A percentile compares a stretch with the other conserved stretches of the same genome.
Evolutionary conservation across 2,888 invertebrate species (phyloP).

Genomic region (Parnassius mnemosyne): DNA sequence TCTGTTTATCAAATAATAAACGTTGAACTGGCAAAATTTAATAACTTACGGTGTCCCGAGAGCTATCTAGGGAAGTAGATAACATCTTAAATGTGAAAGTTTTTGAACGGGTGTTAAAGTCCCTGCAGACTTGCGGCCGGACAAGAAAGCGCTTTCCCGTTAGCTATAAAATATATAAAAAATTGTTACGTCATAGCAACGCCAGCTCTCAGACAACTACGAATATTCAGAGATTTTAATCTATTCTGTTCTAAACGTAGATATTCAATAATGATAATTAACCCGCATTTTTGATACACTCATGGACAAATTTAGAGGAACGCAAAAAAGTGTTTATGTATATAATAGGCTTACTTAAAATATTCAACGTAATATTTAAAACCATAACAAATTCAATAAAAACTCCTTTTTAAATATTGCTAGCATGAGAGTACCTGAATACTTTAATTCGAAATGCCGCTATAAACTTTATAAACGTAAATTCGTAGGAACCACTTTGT

Average conservation of each 20-base stretch:
- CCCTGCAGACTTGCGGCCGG: slow-evolving; percentile 41
- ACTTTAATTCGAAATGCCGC: slow-evolving; percentile 26
- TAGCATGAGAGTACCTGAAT: background rate
- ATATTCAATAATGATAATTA: too few species aligned
- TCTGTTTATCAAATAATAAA: slow-evolving; percentile 31
- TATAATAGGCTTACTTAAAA: too few species aligned
- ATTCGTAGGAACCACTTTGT: slow-evolving; percentile 29
- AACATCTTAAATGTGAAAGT: slow-evolving; percentile 70
- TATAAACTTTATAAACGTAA: slow-evolving; percentile 19
- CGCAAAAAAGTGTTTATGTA: too few species aligned
- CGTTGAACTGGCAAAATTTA: slow-evolving; percentile 49
- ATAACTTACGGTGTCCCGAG: slow-evolving; percentile 52
- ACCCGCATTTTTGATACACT: too few species aligned
- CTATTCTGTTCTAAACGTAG: too few species aligned
- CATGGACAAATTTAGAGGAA: too few species aligned
- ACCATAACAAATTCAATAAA: too few species aligned
- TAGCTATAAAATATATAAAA: slow-evolving; percentile 30
- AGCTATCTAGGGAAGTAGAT: slow-evolving; percentile 52
- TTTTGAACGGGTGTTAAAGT: slow-evolving; percentile 46
- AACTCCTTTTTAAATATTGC: background rate
- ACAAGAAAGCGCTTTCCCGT: slow-evolving; percentile 32
- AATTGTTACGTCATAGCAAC: slow-evolving; percentile 39
- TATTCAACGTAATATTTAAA: too few species aligned
- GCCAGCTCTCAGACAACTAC: slow-evolving; percentile 40
- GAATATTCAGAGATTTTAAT: slow-evolving; percentile 26